Percentiles rank a stretch among this genome's conserved stretches.
Conservation (phyloP, 2,797 vertebrate genomes). For the Crypturellus tataupa region DNA sequence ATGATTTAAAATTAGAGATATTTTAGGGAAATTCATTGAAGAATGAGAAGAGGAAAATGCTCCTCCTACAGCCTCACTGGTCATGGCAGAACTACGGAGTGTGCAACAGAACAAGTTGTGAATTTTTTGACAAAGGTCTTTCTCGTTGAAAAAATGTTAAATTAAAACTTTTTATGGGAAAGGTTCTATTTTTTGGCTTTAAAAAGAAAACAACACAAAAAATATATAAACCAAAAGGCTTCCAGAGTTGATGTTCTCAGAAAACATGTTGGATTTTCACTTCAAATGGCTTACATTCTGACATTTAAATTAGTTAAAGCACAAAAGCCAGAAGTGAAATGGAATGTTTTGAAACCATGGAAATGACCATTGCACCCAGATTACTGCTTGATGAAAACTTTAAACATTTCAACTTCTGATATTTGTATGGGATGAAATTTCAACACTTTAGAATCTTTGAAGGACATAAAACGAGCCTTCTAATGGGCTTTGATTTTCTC, state of each 20-base stretch:
- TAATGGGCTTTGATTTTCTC: neutral
- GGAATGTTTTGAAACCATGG: neutral
- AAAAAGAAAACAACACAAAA: neutral
- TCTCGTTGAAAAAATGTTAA: neutral
- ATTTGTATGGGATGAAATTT: neutral
- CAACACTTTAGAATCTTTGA: neutral
- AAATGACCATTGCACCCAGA: neutral
- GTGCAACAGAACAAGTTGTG: neutral
- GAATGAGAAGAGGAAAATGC: neutral
- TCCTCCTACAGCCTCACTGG: neutral
- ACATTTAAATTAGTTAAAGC: conserved; percentile 8
- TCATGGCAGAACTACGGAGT: neutral
- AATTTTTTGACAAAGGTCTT: neutral
- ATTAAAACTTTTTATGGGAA: neutral
- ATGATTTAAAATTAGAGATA: neutral
- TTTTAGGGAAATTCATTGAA: neutral
- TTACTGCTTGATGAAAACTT: neutral
- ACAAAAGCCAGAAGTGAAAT: neutral
- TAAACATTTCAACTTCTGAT: neutral
- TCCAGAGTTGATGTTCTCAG: neutral
- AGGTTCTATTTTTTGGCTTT: neutral
- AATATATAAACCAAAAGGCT: neutral
- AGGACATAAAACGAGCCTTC: neutral
- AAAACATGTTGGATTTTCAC: neutral
- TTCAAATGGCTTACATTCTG: neutral